phyloP scores from a whole-genome alignment of 2,888 invertebrate species.

The Tetrapedia diversipes region DNA sequence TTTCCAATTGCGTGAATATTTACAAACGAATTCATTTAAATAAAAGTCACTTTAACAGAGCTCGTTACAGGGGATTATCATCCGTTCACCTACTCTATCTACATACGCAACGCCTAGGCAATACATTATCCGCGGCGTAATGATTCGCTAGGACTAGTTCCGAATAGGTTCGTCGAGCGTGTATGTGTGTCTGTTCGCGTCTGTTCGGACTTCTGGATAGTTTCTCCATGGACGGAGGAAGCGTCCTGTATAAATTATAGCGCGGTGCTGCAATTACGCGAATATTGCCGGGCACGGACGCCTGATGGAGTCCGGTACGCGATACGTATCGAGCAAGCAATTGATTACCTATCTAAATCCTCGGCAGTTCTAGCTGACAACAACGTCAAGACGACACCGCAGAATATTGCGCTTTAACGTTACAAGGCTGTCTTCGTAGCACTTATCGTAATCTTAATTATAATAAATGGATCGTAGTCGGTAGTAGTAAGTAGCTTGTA shows the following conservation, averaged over 20 bases:
- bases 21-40: slow-evolving; percentile 77
- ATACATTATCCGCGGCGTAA: slow-evolving; percentile 53
- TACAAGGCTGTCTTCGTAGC: slow-evolving; percentile 53
- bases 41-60: slow-evolving; percentile 73
- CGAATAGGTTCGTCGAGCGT: slow-evolving; percentile 31
- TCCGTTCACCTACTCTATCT: slow-evolving; percentile 40
- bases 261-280: slow-evolving; percentile 7
- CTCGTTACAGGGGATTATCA: slow-evolving; percentile 52
- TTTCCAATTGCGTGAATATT: slow-evolving; percentile 63
- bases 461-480: slow-evolving; percentile 58
- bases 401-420: slow-evolving; percentile 42
- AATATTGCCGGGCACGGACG: not conserved
- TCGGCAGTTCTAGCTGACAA: slow-evolving; percentile 35
- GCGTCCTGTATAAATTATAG: slow-evolving; percentile 10
- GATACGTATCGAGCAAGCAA: slow-evolving; percentile 39
- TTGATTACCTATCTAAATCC: slow-evolving; percentile 51
- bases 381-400: slow-evolving; percentile 38
- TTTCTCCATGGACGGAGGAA: not conserved
- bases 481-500: slow-evolving; percentile 57
- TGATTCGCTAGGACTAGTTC: slow-evolving; percentile 70
- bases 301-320: slow-evolving; percentile 13
- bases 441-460: slow-evolving; percentile 58
- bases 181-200: not conserved
- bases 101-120: slow-evolving; percentile 41
- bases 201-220: not conserved